These are phyloP conservation scores for Cisticola juncidis DNA, from an alignment of 2,113 vertebrate genomes.

Conservation along the genomic window DNA sequence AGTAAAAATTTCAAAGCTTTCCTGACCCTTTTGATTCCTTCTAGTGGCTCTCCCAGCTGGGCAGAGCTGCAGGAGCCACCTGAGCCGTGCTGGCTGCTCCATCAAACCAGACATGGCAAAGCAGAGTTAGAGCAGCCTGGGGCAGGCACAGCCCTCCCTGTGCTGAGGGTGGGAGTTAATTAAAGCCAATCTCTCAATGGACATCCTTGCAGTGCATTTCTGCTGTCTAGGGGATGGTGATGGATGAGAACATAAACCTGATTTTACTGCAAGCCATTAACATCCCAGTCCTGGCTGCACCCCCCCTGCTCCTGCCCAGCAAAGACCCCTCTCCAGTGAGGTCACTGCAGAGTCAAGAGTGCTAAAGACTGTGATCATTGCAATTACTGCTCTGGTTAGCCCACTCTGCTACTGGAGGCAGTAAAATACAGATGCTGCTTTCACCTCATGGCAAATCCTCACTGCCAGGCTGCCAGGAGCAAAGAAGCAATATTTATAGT, in stretches of 20 bases:
- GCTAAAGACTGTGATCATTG: background rate
- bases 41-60: background rate
- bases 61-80: background rate
- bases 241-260: background rate
- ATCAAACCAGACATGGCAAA: background rate
- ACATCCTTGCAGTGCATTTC: background rate
- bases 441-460: constrained; percentile 11
- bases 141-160: background rate
- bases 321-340: background rate
- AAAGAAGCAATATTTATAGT: constrained; percentile 38
- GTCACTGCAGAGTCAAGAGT: background rate
- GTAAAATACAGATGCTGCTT: constrained; percentile 10
- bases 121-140: background rate
- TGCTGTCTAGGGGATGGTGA: background rate
- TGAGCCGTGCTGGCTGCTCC: background rate
- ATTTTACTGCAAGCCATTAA: background rate
- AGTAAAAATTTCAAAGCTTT: constrained; percentile 22
- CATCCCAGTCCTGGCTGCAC: background rate
- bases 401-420: background rate
- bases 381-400: background rate
- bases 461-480: background rate
- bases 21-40: background rate
- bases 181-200: background rate
- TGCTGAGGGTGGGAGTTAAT: background rate
- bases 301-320: background rate